Evolutionary conservation across 2,797 vertebrate genomes (phyloP).

Genomic region (Phaenicophaeus curvirostris): DNA sequence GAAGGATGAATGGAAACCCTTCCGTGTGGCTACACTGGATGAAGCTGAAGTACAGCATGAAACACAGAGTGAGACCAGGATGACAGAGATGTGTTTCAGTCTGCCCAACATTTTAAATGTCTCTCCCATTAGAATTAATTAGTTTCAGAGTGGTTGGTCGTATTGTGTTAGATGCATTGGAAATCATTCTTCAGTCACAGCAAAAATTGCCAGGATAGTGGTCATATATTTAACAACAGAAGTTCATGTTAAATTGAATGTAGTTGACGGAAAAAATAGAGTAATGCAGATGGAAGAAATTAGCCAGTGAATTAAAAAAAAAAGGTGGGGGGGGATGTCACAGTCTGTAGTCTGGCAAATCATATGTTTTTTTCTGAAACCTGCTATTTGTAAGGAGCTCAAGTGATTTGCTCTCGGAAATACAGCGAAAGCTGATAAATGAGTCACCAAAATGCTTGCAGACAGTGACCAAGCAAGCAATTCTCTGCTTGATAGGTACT

Average conservation of each 20-base stretch:
- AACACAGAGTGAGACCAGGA: no score
- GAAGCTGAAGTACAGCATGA: neutral
- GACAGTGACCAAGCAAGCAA: constrained; percentile 23
- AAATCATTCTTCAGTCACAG: neutral
- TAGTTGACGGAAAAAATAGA: constrained; percentile 27
- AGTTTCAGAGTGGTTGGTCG: neutral
- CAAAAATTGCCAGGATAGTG: neutral
- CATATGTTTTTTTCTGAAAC: neutral
- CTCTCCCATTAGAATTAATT: constrained; percentile 21
- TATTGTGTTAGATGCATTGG: neutral
- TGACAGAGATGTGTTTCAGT: neutral
- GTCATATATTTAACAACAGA: neutral
- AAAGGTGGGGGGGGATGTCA: neutral
- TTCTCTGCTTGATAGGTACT: constrained; percentile 33
- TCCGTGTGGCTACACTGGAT: neutral
- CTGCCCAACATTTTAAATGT: neutral
- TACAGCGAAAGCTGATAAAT: constrained; percentile 40
- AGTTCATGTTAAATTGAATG: constrained; percentile 39
- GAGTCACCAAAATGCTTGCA: constrained; percentile 44
- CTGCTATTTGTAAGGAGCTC: constrained; percentile 13
- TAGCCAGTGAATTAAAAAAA: constrained; percentile 6
- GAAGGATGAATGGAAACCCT: neutral
- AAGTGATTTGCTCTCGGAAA: constrained; percentile 48
- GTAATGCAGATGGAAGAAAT: constrained; percentile 37
- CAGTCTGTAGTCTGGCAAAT: neutral